Conservation (phyloP, 2,113 vertebrate genomes). For the Sardina pilchardus region DNA sequence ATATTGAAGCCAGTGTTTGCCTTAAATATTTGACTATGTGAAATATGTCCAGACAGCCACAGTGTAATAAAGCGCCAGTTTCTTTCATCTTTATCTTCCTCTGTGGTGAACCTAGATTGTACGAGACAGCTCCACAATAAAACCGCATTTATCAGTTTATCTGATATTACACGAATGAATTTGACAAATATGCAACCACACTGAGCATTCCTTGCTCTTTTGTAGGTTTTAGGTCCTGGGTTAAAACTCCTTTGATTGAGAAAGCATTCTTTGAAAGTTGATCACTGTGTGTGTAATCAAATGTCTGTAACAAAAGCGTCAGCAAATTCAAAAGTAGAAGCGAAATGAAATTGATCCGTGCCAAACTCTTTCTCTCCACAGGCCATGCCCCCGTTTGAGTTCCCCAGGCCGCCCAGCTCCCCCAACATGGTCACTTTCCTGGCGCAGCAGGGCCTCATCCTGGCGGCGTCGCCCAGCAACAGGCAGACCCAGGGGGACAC, state of each 20-base stretch:
- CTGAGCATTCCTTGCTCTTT: background rate
- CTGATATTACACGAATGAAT: background rate
- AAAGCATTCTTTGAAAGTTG: background rate
- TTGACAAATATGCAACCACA: background rate
- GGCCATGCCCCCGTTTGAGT: slow-evolving; percentile 85
- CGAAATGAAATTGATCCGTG: background rate
- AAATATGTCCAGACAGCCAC: background rate
- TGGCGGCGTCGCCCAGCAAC: slow-evolving; percentile 76
- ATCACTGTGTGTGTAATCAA: background rate
- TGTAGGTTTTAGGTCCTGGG: background rate
- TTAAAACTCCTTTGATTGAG: background rate
- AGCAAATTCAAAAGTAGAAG: background rate
- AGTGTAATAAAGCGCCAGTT: background rate
- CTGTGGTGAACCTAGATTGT: background rate
- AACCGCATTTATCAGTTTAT: background rate
- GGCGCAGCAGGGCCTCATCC: slow-evolving; percentile 83
- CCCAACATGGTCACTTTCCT: slow-evolving; percentile 88
- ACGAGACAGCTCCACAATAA: background rate
- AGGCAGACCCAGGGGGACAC: slow-evolving; percentile 81
- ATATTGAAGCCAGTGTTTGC: background rate
- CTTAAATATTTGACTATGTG: background rate
- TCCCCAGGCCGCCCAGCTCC: slow-evolving; percentile 87
- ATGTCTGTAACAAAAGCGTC: background rate
- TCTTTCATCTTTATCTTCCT: background rate
- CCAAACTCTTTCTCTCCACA: slow-evolving; percentile 41